phyloP scores from a whole-genome alignment of 2,888 invertebrate genomes.

The Tetranychus piercei region DNA sequence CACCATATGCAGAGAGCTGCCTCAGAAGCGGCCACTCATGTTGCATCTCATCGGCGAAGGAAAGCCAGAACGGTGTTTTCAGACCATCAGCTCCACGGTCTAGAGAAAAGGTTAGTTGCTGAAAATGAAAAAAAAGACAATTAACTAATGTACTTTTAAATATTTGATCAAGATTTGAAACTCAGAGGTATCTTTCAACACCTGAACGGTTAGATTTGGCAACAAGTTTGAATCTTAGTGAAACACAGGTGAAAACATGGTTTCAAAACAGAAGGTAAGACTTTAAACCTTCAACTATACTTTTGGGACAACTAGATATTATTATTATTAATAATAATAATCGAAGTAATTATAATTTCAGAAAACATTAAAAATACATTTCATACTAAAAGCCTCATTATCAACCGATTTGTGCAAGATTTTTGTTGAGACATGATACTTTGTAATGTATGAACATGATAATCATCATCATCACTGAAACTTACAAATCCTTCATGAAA shows the following conservation, averaged over 20 bases:
- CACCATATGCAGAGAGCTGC: conserved; percentile 23
- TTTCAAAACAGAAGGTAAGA: conserved; percentile 27
- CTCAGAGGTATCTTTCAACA: conserved; percentile 81
- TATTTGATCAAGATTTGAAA: conserved; percentile 46
- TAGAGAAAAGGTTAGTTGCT: conserved; percentile 54
- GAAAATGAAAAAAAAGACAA: not conserved
- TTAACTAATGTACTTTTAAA: not conserved
- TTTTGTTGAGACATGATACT: too few relatives aligned
- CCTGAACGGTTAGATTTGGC: conserved; percentile 89
- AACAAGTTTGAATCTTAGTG: conserved; percentile 72
- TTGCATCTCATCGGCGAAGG: conserved; percentile 44
- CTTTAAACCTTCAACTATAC: not conserved
- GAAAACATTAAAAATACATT: not conserved
- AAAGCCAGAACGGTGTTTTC: conserved; percentile 81
- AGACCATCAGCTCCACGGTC: conserved; percentile 49
- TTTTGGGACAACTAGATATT: not conserved
- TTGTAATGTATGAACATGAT: too few relatives aligned
- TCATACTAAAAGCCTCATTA: too few relatives aligned
- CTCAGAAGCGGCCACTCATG: conserved; percentile 18
- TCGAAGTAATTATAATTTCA: not conserved
- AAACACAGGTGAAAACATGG: conserved; percentile 46
- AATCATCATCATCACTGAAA: too few relatives aligned
- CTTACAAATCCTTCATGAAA: too few relatives aligned
- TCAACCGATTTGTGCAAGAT: too few relatives aligned
- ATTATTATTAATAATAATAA: not conserved